phyloP scores from a whole-genome alignment of 2,113 vertebrate species.

The Chiloscyllium plagiosum region DNA sequence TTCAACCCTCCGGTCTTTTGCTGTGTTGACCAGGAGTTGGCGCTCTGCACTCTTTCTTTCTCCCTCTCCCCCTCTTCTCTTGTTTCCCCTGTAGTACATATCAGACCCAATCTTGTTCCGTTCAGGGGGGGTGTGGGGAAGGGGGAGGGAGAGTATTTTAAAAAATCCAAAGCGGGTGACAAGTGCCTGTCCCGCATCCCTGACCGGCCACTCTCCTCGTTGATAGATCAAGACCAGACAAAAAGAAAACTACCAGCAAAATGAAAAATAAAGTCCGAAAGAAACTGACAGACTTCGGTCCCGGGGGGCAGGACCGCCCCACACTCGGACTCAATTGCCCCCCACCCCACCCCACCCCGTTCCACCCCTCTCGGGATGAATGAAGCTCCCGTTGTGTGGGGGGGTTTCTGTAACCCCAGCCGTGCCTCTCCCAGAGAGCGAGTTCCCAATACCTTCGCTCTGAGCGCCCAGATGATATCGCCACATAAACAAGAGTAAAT shows the following conservation, averaged over 20 bases:
- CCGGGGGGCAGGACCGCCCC: no score
- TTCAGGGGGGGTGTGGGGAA: background rate
- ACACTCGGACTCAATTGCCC: no score
- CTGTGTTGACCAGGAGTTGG: constrained; percentile 38
- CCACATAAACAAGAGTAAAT: background rate
- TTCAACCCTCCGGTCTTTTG: constrained; percentile 36
- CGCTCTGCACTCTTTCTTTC: background rate
- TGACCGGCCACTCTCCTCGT: no score
- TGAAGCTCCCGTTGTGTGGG: background rate
- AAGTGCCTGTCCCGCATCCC: background rate
- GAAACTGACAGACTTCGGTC: no score
- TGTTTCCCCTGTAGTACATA: background rate
- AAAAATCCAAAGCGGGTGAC: background rate
- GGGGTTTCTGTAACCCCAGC: no score
- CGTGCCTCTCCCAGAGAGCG: background rate
- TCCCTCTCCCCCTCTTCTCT: background rate
- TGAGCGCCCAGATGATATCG: background rate
- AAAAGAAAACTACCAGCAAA: no score
- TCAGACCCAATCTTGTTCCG: background rate
- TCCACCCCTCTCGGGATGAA: background rate
- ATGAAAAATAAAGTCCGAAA: no score
- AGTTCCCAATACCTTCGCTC: background rate
- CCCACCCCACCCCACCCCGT: no score
- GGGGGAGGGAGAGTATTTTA: no score
- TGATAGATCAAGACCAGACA: no score